These are phyloP conservation scores for Drosophila ambigua DNA, from an alignment of 1,140 invertebrate genomes.

Conservation along the genomic window DNA sequence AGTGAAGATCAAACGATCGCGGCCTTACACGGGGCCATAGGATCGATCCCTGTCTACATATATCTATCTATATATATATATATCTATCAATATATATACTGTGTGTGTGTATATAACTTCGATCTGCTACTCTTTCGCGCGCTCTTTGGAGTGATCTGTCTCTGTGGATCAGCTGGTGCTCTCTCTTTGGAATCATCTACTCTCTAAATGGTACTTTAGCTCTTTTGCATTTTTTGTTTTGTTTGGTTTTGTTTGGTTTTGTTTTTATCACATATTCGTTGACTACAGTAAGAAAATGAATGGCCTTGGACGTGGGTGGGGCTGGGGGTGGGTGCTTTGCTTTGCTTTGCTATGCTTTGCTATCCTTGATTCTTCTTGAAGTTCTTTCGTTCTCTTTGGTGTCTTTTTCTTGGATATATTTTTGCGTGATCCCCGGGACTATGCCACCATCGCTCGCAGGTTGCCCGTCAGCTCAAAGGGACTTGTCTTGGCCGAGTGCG, in stretches of 20 bases:
- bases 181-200: constrained; percentile 71
- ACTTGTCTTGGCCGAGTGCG: constrained; percentile 82
- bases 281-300: constrained; percentile 71
- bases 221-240: constrained; percentile 53
- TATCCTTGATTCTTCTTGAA: constrained; percentile 15
- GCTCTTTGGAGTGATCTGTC: constrained; percentile 15
- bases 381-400: constrained; percentile 38
- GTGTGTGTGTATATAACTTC: constrained; percentile 20
- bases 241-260: too few species aligned
- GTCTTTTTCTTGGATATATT: constrained; percentile 51
- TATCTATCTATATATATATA: constrained; percentile 35
- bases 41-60: constrained; percentile 24
- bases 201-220: constrained; percentile 71
- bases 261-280: constrained; percentile 77
- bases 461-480: constrained; percentile 82
- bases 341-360: not conserved
- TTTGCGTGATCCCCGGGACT: constrained; percentile 6
- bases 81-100: constrained; percentile 17
- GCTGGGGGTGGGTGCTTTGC: not conserved
- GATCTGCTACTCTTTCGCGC: constrained; percentile 1
- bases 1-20: constrained; percentile 54
- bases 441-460: constrained; percentile 76
- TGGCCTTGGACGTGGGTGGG: constrained; percentile 34
- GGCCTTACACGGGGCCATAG: not conserved
- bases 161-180: constrained; percentile 14